These are phyloP conservation scores for Gallinago nigripennis DNA, from an alignment of 2,797 vertebrate species.

Conservation along the genomic window DNA sequence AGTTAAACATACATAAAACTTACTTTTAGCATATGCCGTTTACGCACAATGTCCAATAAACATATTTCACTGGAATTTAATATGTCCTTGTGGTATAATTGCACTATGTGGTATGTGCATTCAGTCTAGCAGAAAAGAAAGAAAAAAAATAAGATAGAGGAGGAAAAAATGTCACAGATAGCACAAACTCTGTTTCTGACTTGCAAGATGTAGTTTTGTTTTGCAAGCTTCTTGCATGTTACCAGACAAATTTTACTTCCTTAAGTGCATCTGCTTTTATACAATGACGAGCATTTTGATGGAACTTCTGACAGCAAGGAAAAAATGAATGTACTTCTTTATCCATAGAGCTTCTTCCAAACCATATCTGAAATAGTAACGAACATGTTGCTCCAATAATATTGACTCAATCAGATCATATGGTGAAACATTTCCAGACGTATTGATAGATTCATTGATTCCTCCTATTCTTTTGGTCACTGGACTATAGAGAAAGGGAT, in stretches of 20 bases:
- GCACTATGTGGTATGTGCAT: neutral
- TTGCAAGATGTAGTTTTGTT: neutral
- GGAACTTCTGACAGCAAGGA: neutral
- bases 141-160: neutral
- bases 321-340: neutral
- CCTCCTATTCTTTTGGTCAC: slow-evolving; percentile 81
- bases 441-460: slow-evolving; percentile 87
- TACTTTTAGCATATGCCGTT: slow-evolving; percentile 21
- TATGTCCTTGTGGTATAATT: slow-evolving; percentile 10
- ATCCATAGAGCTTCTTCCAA: neutral
- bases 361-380: slow-evolving; percentile 70
- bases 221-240: neutral
- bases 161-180: neutral
- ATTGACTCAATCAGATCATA: slow-evolving; percentile 84
- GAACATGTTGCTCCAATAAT: slow-evolving; percentile 77
- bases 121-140: slow-evolving; percentile 25
- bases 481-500: slow-evolving; percentile 84
- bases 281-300: neutral
- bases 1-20: slow-evolving; percentile 2
- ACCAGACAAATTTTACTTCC: neutral
- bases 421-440: slow-evolving; percentile 80
- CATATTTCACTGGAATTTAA: slow-evolving; percentile 43
- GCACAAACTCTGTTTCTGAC: neutral
- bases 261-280: neutral
- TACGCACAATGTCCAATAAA: slow-evolving; percentile 49